Base-by-base conservation (phyloP, 2,888 invertebrate species). In the Pasiphila rectangulata region DNA sequence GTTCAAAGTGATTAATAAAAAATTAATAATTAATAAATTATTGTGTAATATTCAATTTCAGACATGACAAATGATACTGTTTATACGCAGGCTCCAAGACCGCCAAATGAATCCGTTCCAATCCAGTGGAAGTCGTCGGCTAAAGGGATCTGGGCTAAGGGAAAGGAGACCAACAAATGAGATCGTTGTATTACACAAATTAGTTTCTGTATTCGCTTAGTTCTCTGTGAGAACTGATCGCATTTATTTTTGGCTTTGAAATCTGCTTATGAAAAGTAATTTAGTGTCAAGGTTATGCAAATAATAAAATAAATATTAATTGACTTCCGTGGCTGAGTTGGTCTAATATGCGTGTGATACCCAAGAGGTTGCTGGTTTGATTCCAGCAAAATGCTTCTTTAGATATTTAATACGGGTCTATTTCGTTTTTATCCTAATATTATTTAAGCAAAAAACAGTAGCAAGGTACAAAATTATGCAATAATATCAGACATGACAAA, bases 141-240 rank as follows among this genome's bases (percentile, higher is more conserved):
- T 51, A 51, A 72, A 75, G 67, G 72, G 71, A 67, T 69, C 71
- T 71, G 72, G 72, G 75, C 75, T 76, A n/a, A n/a, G n/a, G n/a
- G n/a, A n/a, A n/a, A n/a, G n/a, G n/a, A 74, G 61, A 62, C 54
- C 63, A 56, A 59, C 67, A 72, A 77, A 76, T 69, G 70, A 70
- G 74, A 73, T 68, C 63, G 63, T 56, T 57, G 63, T 63, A 65
- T 68, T 62, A 63, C 57, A 51, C 57, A 67, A 76, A 76, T 76
- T 75, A 69, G 65, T 69, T 68, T 61, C 55, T 59, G 56, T 63
- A 19, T 41, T 30, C 17, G 32, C 17, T 19, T 9, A 10, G 32
- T 32, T 32, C 17, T 32, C 7, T 13, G 27, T 27, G 17, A 32
- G 32, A 32, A 19, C 17, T 32, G 32, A 6, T 16, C 2, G 15